Base-by-base conservation (phyloP, 2,888 invertebrate genomes). In the Acleris literana region DNA sequence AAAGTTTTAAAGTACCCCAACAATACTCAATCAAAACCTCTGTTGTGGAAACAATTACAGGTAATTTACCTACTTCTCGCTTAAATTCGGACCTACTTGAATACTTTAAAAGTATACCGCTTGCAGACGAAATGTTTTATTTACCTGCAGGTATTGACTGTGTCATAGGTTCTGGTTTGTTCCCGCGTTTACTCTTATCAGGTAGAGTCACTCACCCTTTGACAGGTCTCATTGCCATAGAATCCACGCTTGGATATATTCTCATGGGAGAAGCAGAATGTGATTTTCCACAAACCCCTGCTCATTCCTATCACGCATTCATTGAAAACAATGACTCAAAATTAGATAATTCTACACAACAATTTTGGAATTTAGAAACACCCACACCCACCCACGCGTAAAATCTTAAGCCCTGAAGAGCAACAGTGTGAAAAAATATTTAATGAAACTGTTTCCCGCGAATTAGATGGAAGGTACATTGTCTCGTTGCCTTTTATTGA, bases 291-390 rank as follows among this genome's bases (percentile, higher is more conserved):
- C 39, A 39, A 39, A 39, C 6, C 39, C 11, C 56, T 13, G 18
- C 29, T 51, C 22, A 20, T n/a, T 52, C 39, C 13, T 58, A 54
- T 48, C 48, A 48, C 48, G 48, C 48, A 3, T 48, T 48, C n/a
- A 48, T 48, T 17, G 48, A 48, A 48, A 48, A 48, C 9, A 48
- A 6, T 48, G 48, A 48, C 1, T 4, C 1, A 2, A 48, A 48
- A 29, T 48, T 67, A 20, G 59, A 67, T 7, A 7, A 20, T 22
- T 3, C 54, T 29, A 57, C 54, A 2, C 68, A 68, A 64, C 64
- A 64, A 51, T 64, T 64, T 46, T 64, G 64, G 64, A 64, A 64
- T 33, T 18, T 63, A 9, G 68, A 68, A 33, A 60, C 20, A n/a
- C n/a, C n/a, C n/a, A n/a, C n/a, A n/a, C 29, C 54, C 63, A 22